Conservation (phyloP, 1,140 invertebrate genomes). For the Caenorhabditis briggsae region DNA sequence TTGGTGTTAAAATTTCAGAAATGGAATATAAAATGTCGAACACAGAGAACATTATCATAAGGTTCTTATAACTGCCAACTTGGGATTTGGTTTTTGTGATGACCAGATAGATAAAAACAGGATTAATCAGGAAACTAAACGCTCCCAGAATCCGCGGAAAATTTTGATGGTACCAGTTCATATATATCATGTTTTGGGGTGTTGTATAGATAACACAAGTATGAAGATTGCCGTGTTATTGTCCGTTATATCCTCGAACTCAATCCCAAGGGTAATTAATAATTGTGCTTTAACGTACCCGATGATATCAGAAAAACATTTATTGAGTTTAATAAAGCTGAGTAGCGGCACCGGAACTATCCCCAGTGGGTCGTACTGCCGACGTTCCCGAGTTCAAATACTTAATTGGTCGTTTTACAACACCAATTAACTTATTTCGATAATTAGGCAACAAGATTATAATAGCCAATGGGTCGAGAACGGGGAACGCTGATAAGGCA, state of each 20-base stretch:
- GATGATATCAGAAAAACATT: not conserved
- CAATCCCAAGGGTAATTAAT: too few relatives aligned
- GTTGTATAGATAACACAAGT: not conserved
- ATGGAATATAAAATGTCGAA: conserved; percentile 31
- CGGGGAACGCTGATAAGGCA: conserved; percentile 2
- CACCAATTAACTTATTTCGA: not conserved
- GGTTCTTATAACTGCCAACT: conserved; percentile 26
- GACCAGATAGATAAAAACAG: conserved; percentile 27
- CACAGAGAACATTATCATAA: conserved; percentile 4
- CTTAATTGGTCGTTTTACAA: conserved; percentile 1
- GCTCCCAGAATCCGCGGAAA: not conserved
- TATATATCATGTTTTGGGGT: conserved; percentile 4
- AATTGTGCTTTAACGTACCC: too few relatives aligned
- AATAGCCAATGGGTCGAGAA: conserved; percentile 16
- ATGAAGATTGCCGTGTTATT: too few relatives aligned
- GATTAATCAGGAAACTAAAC: conserved; percentile 13
- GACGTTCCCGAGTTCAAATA: conserved; percentile 11
- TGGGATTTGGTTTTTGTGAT: conserved; percentile 1
- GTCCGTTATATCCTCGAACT: too few relatives aligned
- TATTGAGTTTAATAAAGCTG: conserved; percentile 2
- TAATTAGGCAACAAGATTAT: not conserved
- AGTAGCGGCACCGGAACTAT: conserved; percentile 1
- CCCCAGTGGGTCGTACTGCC: not conserved
- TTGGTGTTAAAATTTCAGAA: conserved; percentile 5
- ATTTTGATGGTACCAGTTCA: conserved; percentile 19